Evolutionary conservation across 2,113 vertebrate species (phyloP), one percentile per base, ranked within the genome.

Genomic region (Sorex fumeus): DNA sequence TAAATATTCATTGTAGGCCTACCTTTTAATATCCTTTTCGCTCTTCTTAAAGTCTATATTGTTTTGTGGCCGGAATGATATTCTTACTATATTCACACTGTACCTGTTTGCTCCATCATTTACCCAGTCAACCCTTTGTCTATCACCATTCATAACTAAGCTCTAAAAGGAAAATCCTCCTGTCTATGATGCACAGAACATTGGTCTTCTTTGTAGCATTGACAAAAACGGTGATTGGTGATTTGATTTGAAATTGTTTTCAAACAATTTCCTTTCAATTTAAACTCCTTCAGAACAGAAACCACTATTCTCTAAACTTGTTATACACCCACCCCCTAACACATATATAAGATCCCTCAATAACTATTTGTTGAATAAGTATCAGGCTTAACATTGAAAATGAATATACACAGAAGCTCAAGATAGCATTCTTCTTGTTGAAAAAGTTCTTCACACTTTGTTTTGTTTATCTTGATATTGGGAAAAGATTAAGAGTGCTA

Each of bases 391-490:
- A 88, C 87, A 18, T 30, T 78, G 43, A 81, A 89, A 70, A 67
- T 30, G 32, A 21, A 79, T 40, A 69, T 18, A 82, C 2, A 28
- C 0, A 50, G 36, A 74, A 43, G 12, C 28, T 82, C 66, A 78
- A 64, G 28, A 64, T 47, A 76, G 70, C 36, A 85, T 16, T 66
- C 34, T 62, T 30, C 47, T 64, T 67, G 25, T 67, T 88, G 34
- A 13, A 82, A 85, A 94, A 60, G 10, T 66, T 77, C 80, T 64
- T 85, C 30, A 60, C 9, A 32, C 45, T 82, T 77, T 72, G 16
- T 2, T 16, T 85, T 93, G 40, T 50, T 92, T 74, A 87, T 77
- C 32, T 88, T 67, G n/a, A 70, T 34, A 66, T 62, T 62, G 40
- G 30, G 43, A 90, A 87, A 78, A 8, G 9, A 34, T 79, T 92